A percentile compares a stretch with the other conserved stretches of the same genome.
These are phyloP conservation scores for Hoplodrina ambigua DNA, from an alignment of 2,888 invertebrate genomes.

Conservation along the genomic window DNA sequence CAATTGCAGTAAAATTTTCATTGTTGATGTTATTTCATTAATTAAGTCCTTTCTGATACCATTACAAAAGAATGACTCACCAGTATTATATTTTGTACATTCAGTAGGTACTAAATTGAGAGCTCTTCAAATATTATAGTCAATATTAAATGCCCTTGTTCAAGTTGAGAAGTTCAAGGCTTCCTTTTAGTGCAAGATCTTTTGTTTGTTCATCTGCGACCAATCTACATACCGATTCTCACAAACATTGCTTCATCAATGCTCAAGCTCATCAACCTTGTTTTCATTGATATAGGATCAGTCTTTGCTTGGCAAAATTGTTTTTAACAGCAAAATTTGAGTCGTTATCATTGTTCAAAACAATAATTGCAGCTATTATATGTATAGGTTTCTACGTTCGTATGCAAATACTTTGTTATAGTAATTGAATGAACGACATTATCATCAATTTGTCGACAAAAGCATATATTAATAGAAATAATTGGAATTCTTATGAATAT, in stretches of 20 bases:
- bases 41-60: slow-evolving; percentile 29
- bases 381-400: slow-evolving; percentile 25
- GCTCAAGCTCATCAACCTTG: slow-evolving; percentile 3
- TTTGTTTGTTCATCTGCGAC: slow-evolving; percentile 57
- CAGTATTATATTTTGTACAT: slow-evolving; percentile 3
- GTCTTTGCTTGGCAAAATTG: slow-evolving; percentile 18
- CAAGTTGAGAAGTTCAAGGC: slow-evolving; percentile 61
- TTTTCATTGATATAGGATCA: background rate
- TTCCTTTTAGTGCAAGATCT: slow-evolving; percentile 45
- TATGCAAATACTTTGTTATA: slow-evolving; percentile 51
- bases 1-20: background rate
- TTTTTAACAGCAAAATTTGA: slow-evolving; percentile 3
- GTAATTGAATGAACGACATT: slow-evolving; percentile 46
- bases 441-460: slow-evolving; percentile 16
- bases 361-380: slow-evolving; percentile 52
- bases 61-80: slow-evolving; percentile 34
- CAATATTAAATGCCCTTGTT: slow-evolving; percentile 58
- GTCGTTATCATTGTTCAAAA: slow-evolving; percentile 23
- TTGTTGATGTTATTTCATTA: slow-evolving; percentile 13
- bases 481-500: slow-evolving; percentile 40
- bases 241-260: slow-evolving; percentile 4
- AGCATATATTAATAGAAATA: slow-evolving; percentile 18
- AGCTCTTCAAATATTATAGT: slow-evolving; percentile 56
- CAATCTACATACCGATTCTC: slow-evolving; percentile 50
- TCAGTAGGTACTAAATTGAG: slow-evolving; percentile 35